phyloP scores from a whole-genome alignment of 1,140 invertebrate species.

The Trissolcus basalis region DNA sequence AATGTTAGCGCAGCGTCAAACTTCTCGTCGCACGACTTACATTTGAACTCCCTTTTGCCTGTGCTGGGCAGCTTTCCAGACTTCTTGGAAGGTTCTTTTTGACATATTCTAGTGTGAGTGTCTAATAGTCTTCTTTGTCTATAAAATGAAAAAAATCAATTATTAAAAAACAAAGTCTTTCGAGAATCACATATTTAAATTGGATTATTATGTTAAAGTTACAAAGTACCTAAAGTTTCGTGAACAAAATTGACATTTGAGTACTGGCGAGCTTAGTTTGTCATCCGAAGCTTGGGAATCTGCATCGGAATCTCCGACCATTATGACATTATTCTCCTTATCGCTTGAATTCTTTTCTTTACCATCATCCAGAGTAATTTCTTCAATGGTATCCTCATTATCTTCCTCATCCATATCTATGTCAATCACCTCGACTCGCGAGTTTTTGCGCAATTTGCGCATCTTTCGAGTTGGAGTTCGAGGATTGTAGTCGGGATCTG shows the following conservation, averaged over 20 bases:
- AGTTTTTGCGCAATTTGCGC: constrained; percentile 59
- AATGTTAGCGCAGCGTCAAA: constrained; percentile 70
- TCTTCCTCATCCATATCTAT: constrained; percentile 71
- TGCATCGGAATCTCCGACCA: constrained; percentile 71
- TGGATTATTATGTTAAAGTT: too few relatives aligned
- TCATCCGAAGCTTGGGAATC: constrained; percentile 56
- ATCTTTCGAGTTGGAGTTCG: constrained; percentile 53
- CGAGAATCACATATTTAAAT: too few relatives aligned
- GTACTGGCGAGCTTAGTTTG: constrained; percentile 36
- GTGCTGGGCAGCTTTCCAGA: constrained; percentile 7
- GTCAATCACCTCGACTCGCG: constrained; percentile 70
- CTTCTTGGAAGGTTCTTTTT: constrained; percentile 60
- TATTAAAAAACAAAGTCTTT: too few relatives aligned
- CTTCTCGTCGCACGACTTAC: constrained; percentile 70
- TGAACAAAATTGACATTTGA: constrained; percentile 63
- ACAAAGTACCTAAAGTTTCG: constrained; percentile 47
- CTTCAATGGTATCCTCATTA: constrained; percentile 58
- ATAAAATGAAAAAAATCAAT: constrained; percentile 50
- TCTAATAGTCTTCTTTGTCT: constrained; percentile 65
- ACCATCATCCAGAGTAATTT: constrained; percentile 68
- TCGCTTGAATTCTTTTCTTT: constrained; percentile 74
- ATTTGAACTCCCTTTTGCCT: constrained; percentile 62
- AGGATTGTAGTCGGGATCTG: constrained; percentile 62
- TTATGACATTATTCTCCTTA: constrained; percentile 74
- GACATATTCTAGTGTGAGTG: constrained; percentile 66